Base-by-base conservation (phyloP, 1,140 invertebrate genomes). In the Aphidius ervi region DNA sequence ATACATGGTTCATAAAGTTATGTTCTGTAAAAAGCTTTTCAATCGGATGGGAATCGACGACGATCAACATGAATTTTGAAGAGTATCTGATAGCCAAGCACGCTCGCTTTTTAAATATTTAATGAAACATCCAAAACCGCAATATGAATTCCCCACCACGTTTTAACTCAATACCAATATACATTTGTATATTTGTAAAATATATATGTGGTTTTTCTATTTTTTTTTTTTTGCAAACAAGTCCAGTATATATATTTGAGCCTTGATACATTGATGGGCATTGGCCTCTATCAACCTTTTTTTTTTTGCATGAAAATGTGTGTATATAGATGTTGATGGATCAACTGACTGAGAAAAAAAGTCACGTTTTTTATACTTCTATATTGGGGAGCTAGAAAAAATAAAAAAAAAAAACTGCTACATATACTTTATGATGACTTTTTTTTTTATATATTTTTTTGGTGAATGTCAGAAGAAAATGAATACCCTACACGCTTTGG, bases 101-200 rank as follows among this genome's bases (percentile, higher is more conserved):
- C 69, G 75, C 23, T 69, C 72, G 72, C 70, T 66, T 59, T 67
- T 68, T 80, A 72, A 80, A 80, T 80, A 79, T 79, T 80, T 78
- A 71, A 80, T 77, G 76, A 78, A 80, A 78, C 77, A 80, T 74
- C 71, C 69, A 69, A 31, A 65, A 73, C 77, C 76, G 75, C 76
- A 77, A 76, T 77, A 79, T 77, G 71, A 68, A 57, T 58, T 66
- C 64, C 66, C 65, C 62, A 65, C 56, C 23, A 31, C 4, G 23
- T 31, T 31, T 41, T 6, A 9, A 10, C 39, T 10, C 20, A 6
- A 52, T 46, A 57, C 23, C 23, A 16, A 16, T 16, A 16, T 16
- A 16, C 16, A 16, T 16, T 16, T 16, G 16, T 16, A 16, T 16
- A 16, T 16, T 16, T 16, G 23, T 4, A 31, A 31, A 3, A 31